These are phyloP conservation scores for Nycteola revayana DNA, from an alignment of 2,888 invertebrate genomes.

Conservation along the genomic window DNA sequence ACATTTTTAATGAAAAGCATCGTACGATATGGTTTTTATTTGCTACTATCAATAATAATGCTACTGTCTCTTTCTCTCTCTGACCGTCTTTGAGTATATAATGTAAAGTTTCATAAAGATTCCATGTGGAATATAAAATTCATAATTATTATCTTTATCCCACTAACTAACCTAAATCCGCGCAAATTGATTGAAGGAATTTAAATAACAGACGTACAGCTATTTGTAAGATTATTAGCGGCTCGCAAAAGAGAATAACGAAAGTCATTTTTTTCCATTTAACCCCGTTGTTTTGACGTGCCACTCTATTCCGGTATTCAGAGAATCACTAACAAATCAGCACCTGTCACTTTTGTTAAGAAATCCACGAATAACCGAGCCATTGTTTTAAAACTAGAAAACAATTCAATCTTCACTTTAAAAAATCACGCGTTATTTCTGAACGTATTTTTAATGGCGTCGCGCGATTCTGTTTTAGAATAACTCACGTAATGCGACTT, in stretches of 20 bases:
- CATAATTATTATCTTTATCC: too few relatives aligned
- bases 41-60: too few relatives aligned
- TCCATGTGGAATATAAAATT: slow-evolving; percentile 9
- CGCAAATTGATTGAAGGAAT: slow-evolving; percentile 53
- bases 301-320: slow-evolving; percentile 61
- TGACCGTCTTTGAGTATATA: too few relatives aligned
- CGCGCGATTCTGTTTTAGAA: slow-evolving; percentile 34
- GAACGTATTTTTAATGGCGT: slow-evolving; percentile 50
- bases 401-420: slow-evolving; percentile 65
- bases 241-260: slow-evolving; percentile 40
- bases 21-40: too few relatives aligned
- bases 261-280: slow-evolving; percentile 53
- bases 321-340: slow-evolving; percentile 67
- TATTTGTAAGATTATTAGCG: slow-evolving; percentile 59
- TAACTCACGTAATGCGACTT: slow-evolving; percentile 30
- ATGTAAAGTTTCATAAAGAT: too few relatives aligned
- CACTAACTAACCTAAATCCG: slow-evolving; percentile 38
- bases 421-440: slow-evolving; percentile 55
- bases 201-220: slow-evolving; percentile 40
- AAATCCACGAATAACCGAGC: slow-evolving; percentile 55
- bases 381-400: slow-evolving; percentile 66
- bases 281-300: slow-evolving; percentile 66
- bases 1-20: too few relatives aligned
- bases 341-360: slow-evolving; percentile 70
- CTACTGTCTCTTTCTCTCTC: too few relatives aligned